Percentiles rank a stretch among this genome's conserved stretches.
Conservation (phyloP, 2,113 vertebrate species). For the Eolophus roseicapilla region DNA sequence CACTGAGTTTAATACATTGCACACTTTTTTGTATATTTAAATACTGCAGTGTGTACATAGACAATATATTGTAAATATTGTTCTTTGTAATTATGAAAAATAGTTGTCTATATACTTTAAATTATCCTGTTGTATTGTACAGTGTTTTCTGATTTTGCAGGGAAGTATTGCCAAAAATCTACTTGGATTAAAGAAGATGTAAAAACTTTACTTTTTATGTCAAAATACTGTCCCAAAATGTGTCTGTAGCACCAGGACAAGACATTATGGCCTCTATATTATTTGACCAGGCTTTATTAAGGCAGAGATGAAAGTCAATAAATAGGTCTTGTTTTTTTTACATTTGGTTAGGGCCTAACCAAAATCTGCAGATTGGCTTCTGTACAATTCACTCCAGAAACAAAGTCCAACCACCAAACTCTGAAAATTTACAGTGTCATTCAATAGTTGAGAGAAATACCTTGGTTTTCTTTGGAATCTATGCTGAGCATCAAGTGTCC, state of each 20-base stretch:
- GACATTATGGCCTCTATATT: background rate
- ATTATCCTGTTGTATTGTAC: background rate
- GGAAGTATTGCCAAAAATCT: background rate
- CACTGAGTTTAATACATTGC: background rate
- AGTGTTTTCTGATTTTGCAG: background rate
- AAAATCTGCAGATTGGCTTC: background rate
- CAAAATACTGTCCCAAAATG: background rate
- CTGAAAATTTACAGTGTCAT: background rate
- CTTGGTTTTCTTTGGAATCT: background rate
- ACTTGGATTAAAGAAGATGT: background rate
- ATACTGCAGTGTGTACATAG: background rate
- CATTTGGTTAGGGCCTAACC: background rate
- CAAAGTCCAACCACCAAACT: background rate
- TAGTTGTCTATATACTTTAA: background rate
- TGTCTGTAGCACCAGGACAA: background rate
- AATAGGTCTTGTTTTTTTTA: background rate
- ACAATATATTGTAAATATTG: background rate
- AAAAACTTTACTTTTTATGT: background rate
- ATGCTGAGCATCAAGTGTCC: background rate
- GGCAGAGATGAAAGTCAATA: background rate
- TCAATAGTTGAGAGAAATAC: background rate
- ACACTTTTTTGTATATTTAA: background rate
- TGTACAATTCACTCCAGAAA: background rate
- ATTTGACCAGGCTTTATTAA: background rate
- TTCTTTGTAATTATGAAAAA: background rate